Base-by-base conservation (phyloP, 1,140 invertebrate genomes). In the Brachionus asplanchnoidis region DNA sequence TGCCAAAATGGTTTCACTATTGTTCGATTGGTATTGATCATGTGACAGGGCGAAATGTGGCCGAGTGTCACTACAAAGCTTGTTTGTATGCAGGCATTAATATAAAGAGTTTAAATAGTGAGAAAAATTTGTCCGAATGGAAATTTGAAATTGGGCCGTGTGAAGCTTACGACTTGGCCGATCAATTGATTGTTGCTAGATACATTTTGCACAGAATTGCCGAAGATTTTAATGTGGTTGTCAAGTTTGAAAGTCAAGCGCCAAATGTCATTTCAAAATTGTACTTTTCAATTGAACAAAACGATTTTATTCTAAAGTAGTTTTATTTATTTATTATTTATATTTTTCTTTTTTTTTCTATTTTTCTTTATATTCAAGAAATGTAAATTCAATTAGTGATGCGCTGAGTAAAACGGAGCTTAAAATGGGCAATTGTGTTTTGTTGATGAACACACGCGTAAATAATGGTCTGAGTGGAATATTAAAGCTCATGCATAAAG, bases 11-110 rank as follows among this genome's bases (percentile, higher is more conserved):
- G 3, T 95, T 95, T 0, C 97, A 97, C 89, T 97, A 97, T 88
- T 99, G 97, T 87, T 97, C 95, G 50, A 95, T 97, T 8, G 97
- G 97, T 3, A 95, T 96, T 7, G 93, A 97, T 88, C 95, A 95
- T 88, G 65, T 83, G 20, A 88, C 78, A 84, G 97, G 95, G 0
- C 92, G 97, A 26, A 96, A 98, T 89, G 93, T 99, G 80, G 95
- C 96, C 50, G 95, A 97, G 88, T 94, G 95, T 20, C 95, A 97
- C 85, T 92, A 91, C 87, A 87, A 88, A 36, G 90, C 91, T 3
- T 90, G 90, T 87, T 90, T 98, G 1, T 97, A 95, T 88, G 94
- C 96, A 77, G 96, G 96, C 14, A 92, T 98, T 53, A 93, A 94
- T 60, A 93, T 98, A 84, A 92, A 93, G 77, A 96, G 96, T 28